Evolutionary conservation across 2,113 vertebrate genomes (phyloP).

Genomic region (Saimiri boliviensis): DNA sequence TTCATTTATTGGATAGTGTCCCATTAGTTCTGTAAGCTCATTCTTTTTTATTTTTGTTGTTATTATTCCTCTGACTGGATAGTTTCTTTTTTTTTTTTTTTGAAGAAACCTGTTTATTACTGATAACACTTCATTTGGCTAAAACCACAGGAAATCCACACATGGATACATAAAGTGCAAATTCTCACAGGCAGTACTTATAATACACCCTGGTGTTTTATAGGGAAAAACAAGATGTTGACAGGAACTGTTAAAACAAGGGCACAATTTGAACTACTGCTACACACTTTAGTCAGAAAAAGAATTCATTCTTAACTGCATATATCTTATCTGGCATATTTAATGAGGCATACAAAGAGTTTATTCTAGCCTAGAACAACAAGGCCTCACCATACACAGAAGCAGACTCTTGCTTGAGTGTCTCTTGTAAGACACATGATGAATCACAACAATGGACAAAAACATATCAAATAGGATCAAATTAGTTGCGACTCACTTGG

Average conservation of each 20-base stretch:
- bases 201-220: conserved; percentile 58
- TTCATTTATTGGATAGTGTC: background rate
- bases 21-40: background rate
- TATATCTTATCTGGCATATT: conserved; percentile 1
- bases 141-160: conserved; percentile 79
- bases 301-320: conserved; percentile 13
- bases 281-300: background rate
- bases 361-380: conserved; percentile 28
- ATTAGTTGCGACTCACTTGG: conserved; percentile 27
- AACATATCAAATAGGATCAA: background rate
- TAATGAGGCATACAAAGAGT: conserved; percentile 6
- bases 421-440: conserved; percentile 18
- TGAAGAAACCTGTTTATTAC: conserved; percentile 84
- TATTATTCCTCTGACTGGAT: background rate
- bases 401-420: background rate
- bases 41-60: background rate
- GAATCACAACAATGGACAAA: conserved; percentile 46
- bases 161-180: conserved; percentile 83
- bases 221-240: background rate
- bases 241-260: conserved; percentile 62
- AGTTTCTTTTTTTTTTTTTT: background rate
- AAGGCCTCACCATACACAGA: background rate
- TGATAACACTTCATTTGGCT: conserved; percentile 79
- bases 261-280: background rate
- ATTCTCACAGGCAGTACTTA: conserved; percentile 78